Percentiles rank a stretch among this genome's conserved stretches.
These are phyloP conservation scores for Crocidura indochinensis DNA, from an alignment of 2,797 vertebrate species.

Conservation along the genomic window DNA sequence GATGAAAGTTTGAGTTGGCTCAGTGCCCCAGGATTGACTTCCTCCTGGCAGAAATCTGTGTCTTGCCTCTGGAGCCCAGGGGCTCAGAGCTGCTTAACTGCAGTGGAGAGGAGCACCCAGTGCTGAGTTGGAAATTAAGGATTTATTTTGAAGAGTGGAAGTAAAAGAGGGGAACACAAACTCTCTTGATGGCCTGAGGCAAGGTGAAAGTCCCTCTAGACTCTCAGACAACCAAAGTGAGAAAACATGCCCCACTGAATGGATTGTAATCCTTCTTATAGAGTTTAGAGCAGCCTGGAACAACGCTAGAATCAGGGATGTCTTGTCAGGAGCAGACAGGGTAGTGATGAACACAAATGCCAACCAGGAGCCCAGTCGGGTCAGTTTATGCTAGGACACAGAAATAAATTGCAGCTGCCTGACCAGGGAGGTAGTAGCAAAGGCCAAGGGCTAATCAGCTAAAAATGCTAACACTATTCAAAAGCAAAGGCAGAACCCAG, in stretches of 20 bases:
- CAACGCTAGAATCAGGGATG: background rate
- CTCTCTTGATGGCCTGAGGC: background rate
- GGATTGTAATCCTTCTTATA: background rate
- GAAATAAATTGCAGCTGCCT: background rate
- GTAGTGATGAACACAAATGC: background rate
- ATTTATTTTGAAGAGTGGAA: constrained; percentile 67
- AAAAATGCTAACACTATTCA: background rate
- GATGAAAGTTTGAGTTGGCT: constrained; percentile 11
- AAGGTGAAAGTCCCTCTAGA: constrained; percentile 34
- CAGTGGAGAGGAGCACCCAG: background rate
- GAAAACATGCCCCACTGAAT: background rate
- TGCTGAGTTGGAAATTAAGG: constrained; percentile 13
- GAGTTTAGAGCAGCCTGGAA: background rate
- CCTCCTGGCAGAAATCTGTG: constrained; percentile 25
- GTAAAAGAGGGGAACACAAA: constrained; percentile 53
- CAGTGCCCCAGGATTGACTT: background rate
- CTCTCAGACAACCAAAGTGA: background rate
- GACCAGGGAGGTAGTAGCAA: background rate
- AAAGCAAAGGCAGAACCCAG: background rate
- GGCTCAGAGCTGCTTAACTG: constrained; percentile 62
- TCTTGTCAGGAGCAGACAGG: background rate
- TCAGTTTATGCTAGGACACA: background rate
- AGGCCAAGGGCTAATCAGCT: background rate
- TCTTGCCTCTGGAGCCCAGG: background rate
- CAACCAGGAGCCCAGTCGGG: background rate